Evolutionary conservation across 2,113 vertebrate genomes (phyloP), one percentile per base, ranked within the genome.

Genomic region (Rhinogobius similis): DNA sequence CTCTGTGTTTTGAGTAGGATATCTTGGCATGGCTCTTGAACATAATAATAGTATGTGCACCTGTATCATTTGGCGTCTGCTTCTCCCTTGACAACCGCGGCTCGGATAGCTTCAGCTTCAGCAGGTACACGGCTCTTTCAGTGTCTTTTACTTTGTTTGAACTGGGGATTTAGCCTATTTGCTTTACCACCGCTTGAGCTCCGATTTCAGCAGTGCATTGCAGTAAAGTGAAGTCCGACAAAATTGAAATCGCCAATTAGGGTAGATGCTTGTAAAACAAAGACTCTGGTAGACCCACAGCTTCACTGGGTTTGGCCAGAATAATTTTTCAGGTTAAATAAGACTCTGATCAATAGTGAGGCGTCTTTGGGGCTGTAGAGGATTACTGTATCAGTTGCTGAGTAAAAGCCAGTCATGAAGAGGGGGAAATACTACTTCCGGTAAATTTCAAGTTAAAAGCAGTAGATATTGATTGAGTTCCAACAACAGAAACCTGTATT

Each of bases 71-170:
- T 80, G 66, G 70, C 80, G 78, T 75, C 71, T 71, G 76, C 73
- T 73, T 78, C 77, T 84, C 75, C 81, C 82, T 77, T 90, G 86
- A 89, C 86, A 72, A 86, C 87, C 68, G 76, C 67, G 72, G 71
- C 87, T 87, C 80, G 59, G 85, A 87, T 76, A 83, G 69, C 82
- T 36, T 41, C 52, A 76, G 39, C 53, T 13, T 41, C 39, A 41
- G 39, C 85, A 87, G 89, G 89, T 91, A 71, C 23, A 63, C 39
- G 62, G 68, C 67, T 56, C 38, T 38, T 3, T 53, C 65, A 75
- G n/a, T 29, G 23, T 26, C 2, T 26, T 5, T 24, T 4, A 55
- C 52, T 55, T 43, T 68, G n/a, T 46, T 61, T 39, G 62, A 21
- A 68, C 50, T 32, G 63, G 27, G 56, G 56, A 50, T 77, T 69